Conservation (phyloP, 2,888 invertebrate genomes). For the Diloba caeruleocephala region DNA sequence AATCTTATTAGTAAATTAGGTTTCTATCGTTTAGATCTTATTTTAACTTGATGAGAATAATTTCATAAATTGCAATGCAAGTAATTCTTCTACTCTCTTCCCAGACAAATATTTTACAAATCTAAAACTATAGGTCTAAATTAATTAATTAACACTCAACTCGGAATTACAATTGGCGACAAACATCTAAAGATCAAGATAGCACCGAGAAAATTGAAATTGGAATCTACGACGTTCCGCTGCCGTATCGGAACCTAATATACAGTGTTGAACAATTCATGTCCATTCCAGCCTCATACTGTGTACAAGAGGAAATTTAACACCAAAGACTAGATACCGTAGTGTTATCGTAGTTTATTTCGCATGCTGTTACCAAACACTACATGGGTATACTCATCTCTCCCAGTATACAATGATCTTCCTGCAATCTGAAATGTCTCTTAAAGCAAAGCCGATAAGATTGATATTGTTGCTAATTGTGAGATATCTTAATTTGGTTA, state of each 20-base stretch:
- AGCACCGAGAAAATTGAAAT: slow-evolving; percentile 23
- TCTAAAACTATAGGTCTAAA: slow-evolving; percentile 28
- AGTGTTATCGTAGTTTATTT: slow-evolving; percentile 83
- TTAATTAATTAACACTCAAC: slow-evolving; percentile 25
- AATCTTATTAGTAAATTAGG: too few species aligned
- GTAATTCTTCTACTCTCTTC: slow-evolving; percentile 14
- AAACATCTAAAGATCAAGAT: slow-evolving; percentile 35
- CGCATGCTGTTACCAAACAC: slow-evolving; percentile 77
- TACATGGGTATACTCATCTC: slow-evolving; percentile 63
- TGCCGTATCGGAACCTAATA: slow-evolving; percentile 31
- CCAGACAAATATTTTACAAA: slow-evolving; percentile 28
- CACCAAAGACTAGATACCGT: slow-evolving; percentile 74
- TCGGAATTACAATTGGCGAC: slow-evolving; percentile 17
- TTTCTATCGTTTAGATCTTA: too few species aligned
- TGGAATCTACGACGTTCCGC: slow-evolving; percentile 23
- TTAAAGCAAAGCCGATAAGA: slow-evolving; percentile 3
- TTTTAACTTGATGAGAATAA: too few species aligned
- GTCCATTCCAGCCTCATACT: slow-evolving; percentile 41
- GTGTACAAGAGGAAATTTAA: slow-evolving; percentile 68
- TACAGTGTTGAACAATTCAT: slow-evolving; percentile 44
- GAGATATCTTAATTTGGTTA: slow-evolving; percentile 65
- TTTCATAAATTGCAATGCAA: background rate
- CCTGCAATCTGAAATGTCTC: slow-evolving; percentile 43
- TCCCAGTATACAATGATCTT: slow-evolving; percentile 58
- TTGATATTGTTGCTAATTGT: slow-evolving; percentile 45